These are phyloP conservation scores for Empis stercorea DNA, from an alignment of 2,888 invertebrate species.

Conservation along the genomic window DNA sequence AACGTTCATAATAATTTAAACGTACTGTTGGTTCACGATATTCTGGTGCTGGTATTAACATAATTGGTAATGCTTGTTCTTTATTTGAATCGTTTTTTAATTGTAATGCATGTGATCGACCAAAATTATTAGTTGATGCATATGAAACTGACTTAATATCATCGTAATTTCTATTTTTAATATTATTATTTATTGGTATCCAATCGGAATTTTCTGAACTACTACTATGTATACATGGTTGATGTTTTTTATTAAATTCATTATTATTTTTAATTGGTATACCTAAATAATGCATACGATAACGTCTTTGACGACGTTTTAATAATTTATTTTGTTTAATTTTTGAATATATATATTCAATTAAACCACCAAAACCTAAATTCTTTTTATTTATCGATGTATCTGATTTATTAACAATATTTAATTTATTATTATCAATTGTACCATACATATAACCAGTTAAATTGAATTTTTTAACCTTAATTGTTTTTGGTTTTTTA, in stretches of 20 bases:
- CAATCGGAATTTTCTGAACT: conserved; percentile 21
- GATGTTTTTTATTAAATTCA: neutral
- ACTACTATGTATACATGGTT: conserved; percentile 2
- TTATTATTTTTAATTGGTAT: conserved; percentile 6
- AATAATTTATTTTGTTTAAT: conserved; percentile 7
- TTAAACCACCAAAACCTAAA: neutral
- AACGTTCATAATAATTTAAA: conserved; percentile 20
- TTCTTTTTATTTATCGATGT: neutral
- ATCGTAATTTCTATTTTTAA: neutral
- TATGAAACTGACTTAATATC: too few species aligned
- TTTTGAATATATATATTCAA: conserved; percentile 21
- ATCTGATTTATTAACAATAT: neutral
- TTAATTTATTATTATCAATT: neutral
- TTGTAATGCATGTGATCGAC: too few species aligned
- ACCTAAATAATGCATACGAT: conserved; percentile 13
- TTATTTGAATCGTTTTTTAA: neutral
- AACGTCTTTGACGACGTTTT: conserved; percentile 7
- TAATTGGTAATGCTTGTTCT: neutral
- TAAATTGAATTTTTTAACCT: conserved; percentile 31
- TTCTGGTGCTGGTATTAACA: conserved; percentile 28
- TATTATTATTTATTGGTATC: conserved; percentile 21
- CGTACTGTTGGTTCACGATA: conserved; percentile 26
- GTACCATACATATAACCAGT: conserved; percentile 23
- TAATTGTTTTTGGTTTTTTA: conserved; percentile 23
- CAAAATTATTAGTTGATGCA: neutral